These are phyloP conservation scores for Vulpes ferrilata DNA, from an alignment of 2,113 vertebrate species.

Conservation along the genomic window DNA sequence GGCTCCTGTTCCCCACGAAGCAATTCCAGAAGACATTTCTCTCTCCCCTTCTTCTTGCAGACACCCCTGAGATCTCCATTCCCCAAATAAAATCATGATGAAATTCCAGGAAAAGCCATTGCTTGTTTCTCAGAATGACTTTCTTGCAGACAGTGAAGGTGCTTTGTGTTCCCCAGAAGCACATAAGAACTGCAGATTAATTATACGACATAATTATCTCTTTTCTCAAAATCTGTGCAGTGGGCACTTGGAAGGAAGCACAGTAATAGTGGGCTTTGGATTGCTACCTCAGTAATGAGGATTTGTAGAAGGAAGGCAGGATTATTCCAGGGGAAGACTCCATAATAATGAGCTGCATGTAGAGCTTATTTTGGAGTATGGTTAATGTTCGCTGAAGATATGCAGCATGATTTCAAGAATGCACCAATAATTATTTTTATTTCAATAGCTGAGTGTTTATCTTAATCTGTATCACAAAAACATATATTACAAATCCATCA, in stretches of 20 bases:
- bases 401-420: background rate
- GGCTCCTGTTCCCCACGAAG: background rate
- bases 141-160: background rate
- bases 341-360: background rate
- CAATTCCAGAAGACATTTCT: background rate
- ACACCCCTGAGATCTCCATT: slow-evolving; percentile 63
- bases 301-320: background rate
- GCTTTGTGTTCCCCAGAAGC: slow-evolving; percentile 42
- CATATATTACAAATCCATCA: background rate
- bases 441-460: background rate
- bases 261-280: background rate
- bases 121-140: slow-evolving; percentile 9
- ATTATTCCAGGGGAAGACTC: background rate
- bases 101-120: slow-evolving; percentile 59
- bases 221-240: slow-evolving; percentile 11
- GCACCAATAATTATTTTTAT: background rate
- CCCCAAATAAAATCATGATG: slow-evolving; percentile 65
- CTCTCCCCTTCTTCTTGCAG: background rate
- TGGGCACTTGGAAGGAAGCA: background rate
- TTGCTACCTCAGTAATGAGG: background rate
- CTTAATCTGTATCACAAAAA: background rate
- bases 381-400: background rate
- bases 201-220: slow-evolving; percentile 61
- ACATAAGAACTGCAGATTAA: slow-evolving; percentile 67
- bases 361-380: background rate